phyloP scores from a whole-genome alignment of 2,888 invertebrate species.

The Dermolepida albohirtum region DNA sequence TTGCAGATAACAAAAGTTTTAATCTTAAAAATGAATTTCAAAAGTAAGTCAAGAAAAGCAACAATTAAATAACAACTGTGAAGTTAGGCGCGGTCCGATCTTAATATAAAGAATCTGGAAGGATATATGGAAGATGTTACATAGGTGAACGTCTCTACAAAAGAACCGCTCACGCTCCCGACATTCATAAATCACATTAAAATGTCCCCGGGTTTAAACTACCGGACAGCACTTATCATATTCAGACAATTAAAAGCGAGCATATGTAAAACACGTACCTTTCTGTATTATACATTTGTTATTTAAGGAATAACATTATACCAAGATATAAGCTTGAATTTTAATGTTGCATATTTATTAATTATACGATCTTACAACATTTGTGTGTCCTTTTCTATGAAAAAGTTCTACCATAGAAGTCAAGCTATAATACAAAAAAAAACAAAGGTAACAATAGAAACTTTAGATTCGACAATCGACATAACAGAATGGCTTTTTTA shows the following conservation, averaged over 20 bases:
- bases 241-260: slow-evolving; percentile 53
- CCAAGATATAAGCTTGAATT: slow-evolving; percentile 45
- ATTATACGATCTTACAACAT: slow-evolving; percentile 24
- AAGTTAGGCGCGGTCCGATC: background rate
- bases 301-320: slow-evolving; percentile 49
- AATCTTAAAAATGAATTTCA: slow-evolving; percentile 18
- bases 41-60: background rate
- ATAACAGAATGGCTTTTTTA: too few species aligned
- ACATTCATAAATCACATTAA: slow-evolving; percentile 49
- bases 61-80: background rate
- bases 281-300: slow-evolving; percentile 46
- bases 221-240: slow-evolving; percentile 51
- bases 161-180: slow-evolving; percentile 45
- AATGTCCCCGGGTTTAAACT: slow-evolving; percentile 47
- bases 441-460: too few species aligned
- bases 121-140: slow-evolving; percentile 18
- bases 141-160: slow-evolving; percentile 50
- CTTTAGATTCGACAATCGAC: too few species aligned
- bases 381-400: too few species aligned
- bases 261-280: slow-evolving; percentile 55
- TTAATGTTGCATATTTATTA: slow-evolving; percentile 44
- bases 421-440: too few species aligned
- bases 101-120: slow-evolving; percentile 10
- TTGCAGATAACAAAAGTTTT: slow-evolving; percentile 23
- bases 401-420: too few species aligned